Base-by-base conservation (phyloP, 2,113 vertebrate species). In the Clarias gariepinus region DNA sequence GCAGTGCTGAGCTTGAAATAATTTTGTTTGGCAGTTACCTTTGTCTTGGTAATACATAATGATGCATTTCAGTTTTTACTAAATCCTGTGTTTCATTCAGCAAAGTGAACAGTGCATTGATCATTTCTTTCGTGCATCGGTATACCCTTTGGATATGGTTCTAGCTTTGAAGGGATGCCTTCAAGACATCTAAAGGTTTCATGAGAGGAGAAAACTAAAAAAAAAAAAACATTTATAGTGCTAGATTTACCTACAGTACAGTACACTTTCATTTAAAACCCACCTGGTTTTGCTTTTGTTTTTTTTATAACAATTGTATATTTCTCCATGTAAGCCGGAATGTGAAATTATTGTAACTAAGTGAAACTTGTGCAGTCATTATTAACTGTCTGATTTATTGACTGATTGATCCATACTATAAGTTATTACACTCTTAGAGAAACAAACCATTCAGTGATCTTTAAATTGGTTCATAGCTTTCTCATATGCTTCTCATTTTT, bases 21-120 rank as follows among this genome's bases (percentile, higher is more conserved):
- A 87, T 90, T 89, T 87, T 60, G 73, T 91, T 91, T 92, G 91
- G 91, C 91, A 93, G 88, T 55, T 84, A 80, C 86, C 83, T 90
- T 92, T 89, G 85, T 82, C 58, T 57, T 58, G 52, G 60, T 82
- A 91, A 90, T 55, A 87, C 86, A 91, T 87, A 87, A 82, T 86
- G 90, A 92, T 91, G 90, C 73, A 91, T 92, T 94, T 89, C 84
- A 89, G 91, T 92, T 88, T 47, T 90, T 88, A 92, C 83, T 80
- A 88, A 87, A 92, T 90, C 87, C 89, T 88, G 87, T 83, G 86
- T 74, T 73, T 78, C 18, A 74, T 63, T 16, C 16, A 80, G 87
- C 74, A 25, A 78, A 57, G 36, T 68, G 15, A 78, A 64, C 25
- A 25, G 60, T 55, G 83, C 33, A 23, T 64, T 66, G 73, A 64